Percentiles rank a stretch among this genome's conserved stretches.
phyloP scores from a whole-genome alignment of 2,888 invertebrate species.

The Lasioglossum marginatum region DNA sequence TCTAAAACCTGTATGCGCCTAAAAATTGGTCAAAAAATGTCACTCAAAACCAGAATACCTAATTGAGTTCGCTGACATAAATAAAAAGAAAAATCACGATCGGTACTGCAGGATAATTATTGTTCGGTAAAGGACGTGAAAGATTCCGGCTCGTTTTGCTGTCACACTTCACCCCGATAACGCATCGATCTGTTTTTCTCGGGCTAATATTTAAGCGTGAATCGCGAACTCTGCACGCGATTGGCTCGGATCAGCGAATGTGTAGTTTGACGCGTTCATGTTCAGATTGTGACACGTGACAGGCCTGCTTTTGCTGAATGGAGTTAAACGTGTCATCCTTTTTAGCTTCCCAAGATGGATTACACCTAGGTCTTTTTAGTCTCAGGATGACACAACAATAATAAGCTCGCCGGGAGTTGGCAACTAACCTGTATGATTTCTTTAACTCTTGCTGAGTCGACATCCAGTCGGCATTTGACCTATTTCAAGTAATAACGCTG shows the following conservation, averaged over 20 bases:
- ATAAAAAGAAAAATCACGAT: not conserved
- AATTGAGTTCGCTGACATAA: not conserved
- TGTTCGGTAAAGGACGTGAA: not conserved
- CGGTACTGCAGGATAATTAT: not conserved
- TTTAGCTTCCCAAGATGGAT: slow-evolving; percentile 1
- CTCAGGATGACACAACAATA: slow-evolving; percentile 1
- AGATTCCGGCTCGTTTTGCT: not conserved
- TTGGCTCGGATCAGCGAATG: not conserved
- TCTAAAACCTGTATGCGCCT: not conserved
- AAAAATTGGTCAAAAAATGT: not conserved
- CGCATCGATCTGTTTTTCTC: slow-evolving; percentile 30
- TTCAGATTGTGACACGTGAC: slow-evolving; percentile 1
- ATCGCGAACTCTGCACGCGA: slow-evolving; percentile 12
- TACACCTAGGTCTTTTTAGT: not conserved
- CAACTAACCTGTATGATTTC: slow-evolving; percentile 3
- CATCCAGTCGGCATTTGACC: not conserved
- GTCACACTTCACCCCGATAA: slow-evolving; percentile 35
- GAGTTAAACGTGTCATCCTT: slow-evolving; percentile 14
- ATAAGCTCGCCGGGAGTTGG: not conserved
- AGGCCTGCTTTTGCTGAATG: not conserved
- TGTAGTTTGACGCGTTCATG: slow-evolving; percentile 11
- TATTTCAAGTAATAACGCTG: not conserved
- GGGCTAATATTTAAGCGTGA: slow-evolving; percentile 31
- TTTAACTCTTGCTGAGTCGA: not conserved
- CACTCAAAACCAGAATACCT: not conserved